Base-by-base conservation (phyloP, 2,113 vertebrate genomes). In the Aphyosemion australe region DNA sequence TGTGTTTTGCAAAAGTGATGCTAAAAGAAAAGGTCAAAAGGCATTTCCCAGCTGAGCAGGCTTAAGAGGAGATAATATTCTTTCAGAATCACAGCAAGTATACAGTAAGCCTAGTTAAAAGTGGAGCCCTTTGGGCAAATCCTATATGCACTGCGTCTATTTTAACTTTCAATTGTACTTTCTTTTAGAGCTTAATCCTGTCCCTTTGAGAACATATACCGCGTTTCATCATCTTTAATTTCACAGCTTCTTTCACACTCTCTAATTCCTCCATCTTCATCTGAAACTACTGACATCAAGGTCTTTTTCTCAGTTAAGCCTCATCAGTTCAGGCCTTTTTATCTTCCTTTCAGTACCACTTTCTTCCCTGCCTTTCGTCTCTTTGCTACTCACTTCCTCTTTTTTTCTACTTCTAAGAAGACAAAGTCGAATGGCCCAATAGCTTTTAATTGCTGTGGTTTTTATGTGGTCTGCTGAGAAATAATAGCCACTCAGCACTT, bases 401-500 rank as follows among this genome's bases (percentile, higher is more conserved):
- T 84, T 76, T 61, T 67, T 52, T 18, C 47, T 19, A 45, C 56
- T 37, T 37, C 64, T 63, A 79, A 84, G 70, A 87, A 82, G 84
- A 84, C 79, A 83, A 88, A 84, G 80, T 84, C 48, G 80, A 91
- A 91, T 80, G 85, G 84, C 62, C 90, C 87, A 88, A 83, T 90
- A 85, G 89, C 77, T 43, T 92, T 91, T 93, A 92, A 93, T 94
- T 92, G 89, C 89, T 78, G 80, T 83, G 79, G 67, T 92, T 94
- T 90, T 92, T 91, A 93, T 93, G 82, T 88, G 87, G 84, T 84
- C 81, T 83, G 74, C 82, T 74, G 86, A 83, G 82, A 88, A 89
- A 87, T 89, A 89, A 89, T 88, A 91, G 87, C 87, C 83, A 90
- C 87, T 93, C 92, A 92, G 92, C 90, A 91, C 86, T 93, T 87